Conservation (phyloP, 2,797 vertebrate genomes). For the Notamacropus eugenii region DNA sequence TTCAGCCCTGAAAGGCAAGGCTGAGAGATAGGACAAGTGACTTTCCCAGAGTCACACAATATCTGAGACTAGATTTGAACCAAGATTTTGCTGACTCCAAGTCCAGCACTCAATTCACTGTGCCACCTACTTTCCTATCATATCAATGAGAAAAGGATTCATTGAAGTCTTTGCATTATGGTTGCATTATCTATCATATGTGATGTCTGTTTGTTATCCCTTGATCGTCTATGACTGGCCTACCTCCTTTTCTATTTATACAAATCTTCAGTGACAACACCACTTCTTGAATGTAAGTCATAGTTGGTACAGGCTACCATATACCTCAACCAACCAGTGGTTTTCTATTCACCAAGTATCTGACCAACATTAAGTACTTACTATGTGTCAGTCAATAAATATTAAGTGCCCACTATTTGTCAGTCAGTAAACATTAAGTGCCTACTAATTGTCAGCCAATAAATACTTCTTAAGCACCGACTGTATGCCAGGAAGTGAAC, state of each 20-base stretch:
- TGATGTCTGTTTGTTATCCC: neutral
- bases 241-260: neutral
- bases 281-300: neutral
- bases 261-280: neutral
- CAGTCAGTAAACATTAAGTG: neutral
- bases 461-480: neutral
- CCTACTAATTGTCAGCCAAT: neutral
- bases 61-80: neutral
- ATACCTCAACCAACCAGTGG: neutral
- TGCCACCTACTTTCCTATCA: neutral
- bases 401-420: too few species aligned
- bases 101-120: neutral
- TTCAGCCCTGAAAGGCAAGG: neutral
- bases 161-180: neutral
- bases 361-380: neutral
- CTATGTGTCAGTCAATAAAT: neutral
- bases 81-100: neutral
- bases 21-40: neutral
- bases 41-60: neutral
- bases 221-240: neutral
- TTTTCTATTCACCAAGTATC: neutral
- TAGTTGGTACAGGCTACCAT: neutral
- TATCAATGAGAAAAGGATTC: neutral
- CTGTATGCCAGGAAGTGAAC: neutral
- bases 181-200: neutral